These are phyloP conservation scores for Phyto melanocephala DNA, from an alignment of 2,888 invertebrate species.

Conservation along the genomic window DNA sequence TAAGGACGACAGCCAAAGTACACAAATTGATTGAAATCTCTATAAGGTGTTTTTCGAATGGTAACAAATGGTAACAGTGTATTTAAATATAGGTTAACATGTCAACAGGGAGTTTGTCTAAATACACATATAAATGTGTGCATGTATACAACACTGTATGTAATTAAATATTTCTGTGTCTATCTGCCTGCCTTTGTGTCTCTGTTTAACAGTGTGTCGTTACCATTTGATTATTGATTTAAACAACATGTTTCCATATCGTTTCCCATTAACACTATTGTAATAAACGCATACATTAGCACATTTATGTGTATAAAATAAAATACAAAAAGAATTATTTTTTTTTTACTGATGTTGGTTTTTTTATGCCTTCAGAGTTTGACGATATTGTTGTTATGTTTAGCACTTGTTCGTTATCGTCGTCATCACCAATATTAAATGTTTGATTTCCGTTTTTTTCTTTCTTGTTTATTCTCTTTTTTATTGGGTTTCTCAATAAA, in stretches of 20 bases:
- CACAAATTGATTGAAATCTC: no score
- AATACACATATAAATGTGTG: no score
- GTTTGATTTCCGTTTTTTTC: slow-evolving; percentile 27
- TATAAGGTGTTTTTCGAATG: no score
- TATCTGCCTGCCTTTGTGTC: neutral
- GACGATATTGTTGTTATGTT: slow-evolving; percentile 3
- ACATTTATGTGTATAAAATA: neutral
- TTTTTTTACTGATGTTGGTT: neutral
- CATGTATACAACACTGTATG: no score
- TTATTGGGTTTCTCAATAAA: slow-evolving; percentile 6
- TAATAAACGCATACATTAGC: neutral
- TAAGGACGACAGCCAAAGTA: no score
- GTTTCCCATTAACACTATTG: neutral
- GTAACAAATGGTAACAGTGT: neutral
- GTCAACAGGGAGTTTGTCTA: neutral
- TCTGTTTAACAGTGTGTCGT: neutral
- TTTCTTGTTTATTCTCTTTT: neutral
- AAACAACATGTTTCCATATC: slow-evolving; percentile 20
- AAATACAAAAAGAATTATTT: slow-evolving; percentile 6
- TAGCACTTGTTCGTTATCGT: slow-evolving; percentile 40
- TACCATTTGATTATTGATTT: slow-evolving; percentile 6
- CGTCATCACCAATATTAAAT: slow-evolving; percentile 14
- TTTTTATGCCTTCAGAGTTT: neutral
- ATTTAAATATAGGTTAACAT: neutral
- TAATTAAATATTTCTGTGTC: no score